Conservation (phyloP, 2,888 invertebrate genomes). For the Nomada lathburiana region DNA sequence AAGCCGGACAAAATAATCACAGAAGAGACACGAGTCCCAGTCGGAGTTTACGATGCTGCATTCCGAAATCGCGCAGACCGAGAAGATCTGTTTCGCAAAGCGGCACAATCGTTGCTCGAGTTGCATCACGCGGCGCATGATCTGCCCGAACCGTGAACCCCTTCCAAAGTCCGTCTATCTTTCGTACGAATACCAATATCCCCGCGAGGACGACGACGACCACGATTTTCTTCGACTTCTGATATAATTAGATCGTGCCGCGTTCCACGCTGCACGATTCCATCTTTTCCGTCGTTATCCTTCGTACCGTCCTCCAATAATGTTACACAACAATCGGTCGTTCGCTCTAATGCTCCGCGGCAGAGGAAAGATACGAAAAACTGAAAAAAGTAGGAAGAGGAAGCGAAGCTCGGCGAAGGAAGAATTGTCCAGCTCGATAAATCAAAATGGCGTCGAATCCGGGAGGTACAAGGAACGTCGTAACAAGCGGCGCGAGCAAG, state of each 20-base stretch:
- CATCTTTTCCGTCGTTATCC: not conserved
- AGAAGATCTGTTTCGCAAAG: constrained; percentile 41
- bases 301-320: not conserved
- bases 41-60: constrained; percentile 17
- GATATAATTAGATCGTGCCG: not conserved
- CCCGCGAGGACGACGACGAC: constrained; percentile 3
- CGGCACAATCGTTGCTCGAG: constrained; percentile 20
- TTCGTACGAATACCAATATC: not conserved
- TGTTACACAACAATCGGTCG: not conserved
- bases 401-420: no score
- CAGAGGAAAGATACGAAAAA: not conserved
- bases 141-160: constrained; percentile 38
- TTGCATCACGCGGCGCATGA: constrained; percentile 28
- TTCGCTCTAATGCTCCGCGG: not conserved
- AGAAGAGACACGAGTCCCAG: constrained; percentile 32
- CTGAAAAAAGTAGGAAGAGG: no score
- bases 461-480: not conserved
- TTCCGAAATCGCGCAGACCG: constrained; percentile 17
- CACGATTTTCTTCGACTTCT: no score
- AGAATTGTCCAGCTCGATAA: not conserved
- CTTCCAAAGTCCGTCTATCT: constrained; percentile 30
- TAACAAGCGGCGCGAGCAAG: not conserved
- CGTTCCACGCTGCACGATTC: not conserved
- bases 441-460: not conserved
- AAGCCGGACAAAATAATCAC: not conserved